Percentiles rank a stretch among this genome's conserved stretches.
Evolutionary conservation across 2,797 vertebrate species (phyloP).

Genomic region (Anas bernieri): DNA sequence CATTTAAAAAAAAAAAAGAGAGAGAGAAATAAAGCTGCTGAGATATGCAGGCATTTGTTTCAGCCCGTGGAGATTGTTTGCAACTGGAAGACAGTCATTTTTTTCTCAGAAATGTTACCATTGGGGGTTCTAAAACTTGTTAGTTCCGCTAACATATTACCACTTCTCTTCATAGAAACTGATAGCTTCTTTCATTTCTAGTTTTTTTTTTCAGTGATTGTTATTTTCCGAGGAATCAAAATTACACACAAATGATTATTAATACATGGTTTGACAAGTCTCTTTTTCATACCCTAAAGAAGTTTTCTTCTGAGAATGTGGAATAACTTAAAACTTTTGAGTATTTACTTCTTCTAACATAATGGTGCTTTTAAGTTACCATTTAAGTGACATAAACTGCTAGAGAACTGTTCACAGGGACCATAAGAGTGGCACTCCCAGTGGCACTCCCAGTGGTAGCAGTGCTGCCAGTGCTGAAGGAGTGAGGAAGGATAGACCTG

Average conservation of each 20-base stretch:
- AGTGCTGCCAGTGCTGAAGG: background rate
- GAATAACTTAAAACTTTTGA: background rate
- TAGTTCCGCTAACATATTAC: background rate
- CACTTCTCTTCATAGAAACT: background rate
- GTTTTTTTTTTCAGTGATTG: background rate
- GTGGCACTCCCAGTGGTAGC: background rate
- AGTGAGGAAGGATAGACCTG: background rate
- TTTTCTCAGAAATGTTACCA: background rate
- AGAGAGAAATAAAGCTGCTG: slow-evolving; percentile 9
- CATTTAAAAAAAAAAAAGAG: background rate
- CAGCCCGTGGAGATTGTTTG: background rate
- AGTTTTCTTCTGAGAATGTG: background rate
- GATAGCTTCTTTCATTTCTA: background rate
- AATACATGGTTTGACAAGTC: background rate
- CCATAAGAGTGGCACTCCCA: background rate
- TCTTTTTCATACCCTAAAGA: background rate
- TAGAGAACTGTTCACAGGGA: background rate
- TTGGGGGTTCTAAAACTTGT: background rate
- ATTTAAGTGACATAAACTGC: background rate
- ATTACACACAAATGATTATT: background rate
- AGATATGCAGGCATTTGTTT: background rate
- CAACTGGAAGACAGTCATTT: background rate
- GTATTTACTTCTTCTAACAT: background rate
- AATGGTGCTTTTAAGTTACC: slow-evolving; percentile 1
- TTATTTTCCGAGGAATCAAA: slow-evolving; percentile 4